These are phyloP conservation scores for Perca flavescens DNA, from an alignment of 2,113 vertebrate species.

Conservation along the genomic window DNA sequence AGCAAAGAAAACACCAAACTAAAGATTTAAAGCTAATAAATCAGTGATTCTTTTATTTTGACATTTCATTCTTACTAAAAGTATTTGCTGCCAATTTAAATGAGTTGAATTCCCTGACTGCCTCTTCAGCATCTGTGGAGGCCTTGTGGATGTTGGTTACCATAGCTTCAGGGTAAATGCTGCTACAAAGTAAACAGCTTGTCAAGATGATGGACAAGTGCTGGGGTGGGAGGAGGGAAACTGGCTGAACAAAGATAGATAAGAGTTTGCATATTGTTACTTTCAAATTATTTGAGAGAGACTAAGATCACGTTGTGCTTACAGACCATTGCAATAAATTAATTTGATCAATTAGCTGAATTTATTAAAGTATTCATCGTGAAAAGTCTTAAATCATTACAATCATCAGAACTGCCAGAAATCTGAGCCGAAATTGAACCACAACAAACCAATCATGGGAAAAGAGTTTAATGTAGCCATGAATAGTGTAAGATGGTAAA, in stretches of 20 bases:
- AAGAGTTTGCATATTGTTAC: background rate
- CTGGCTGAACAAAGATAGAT: constrained; percentile 3
- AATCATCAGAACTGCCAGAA: background rate
- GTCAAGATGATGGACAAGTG: constrained; percentile 3
- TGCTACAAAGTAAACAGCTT: background rate
- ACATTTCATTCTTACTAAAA: too few relatives aligned
- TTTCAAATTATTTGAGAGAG: background rate
- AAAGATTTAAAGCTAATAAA: background rate
- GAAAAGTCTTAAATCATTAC: background rate
- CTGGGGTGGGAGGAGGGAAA: background rate
- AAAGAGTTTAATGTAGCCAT: background rate
- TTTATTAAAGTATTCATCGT: background rate
- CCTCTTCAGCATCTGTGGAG: too few relatives aligned
- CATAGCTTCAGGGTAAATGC: constrained; percentile 8
- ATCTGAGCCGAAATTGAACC: background rate
- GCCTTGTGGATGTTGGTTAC: background rate
- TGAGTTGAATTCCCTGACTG: too few relatives aligned
- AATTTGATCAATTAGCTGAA: background rate
- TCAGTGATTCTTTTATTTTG: too few relatives aligned
- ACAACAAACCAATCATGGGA: background rate
- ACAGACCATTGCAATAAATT: background rate
- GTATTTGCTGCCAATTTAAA: too few relatives aligned
- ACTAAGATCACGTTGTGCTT: background rate
- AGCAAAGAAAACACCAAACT: background rate
- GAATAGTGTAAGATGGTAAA: background rate